Conservation (phyloP, 2,888 invertebrate species). For the Opisthograptis luteolata region DNA sequence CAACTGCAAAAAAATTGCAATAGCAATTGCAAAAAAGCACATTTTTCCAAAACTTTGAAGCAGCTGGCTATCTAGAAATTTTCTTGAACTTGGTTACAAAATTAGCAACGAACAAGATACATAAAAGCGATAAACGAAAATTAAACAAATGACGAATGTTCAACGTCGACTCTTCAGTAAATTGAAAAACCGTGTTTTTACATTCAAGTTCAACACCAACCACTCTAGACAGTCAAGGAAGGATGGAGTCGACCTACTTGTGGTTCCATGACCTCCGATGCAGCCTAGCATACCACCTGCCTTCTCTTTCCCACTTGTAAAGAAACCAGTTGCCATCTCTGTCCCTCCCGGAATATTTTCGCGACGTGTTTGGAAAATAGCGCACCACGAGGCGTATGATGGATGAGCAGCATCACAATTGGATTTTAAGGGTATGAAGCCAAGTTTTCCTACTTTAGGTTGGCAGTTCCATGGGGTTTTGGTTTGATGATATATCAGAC, state of each 20-base stretch:
- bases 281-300: conserved; percentile 66
- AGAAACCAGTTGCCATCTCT: conserved; percentile 48
- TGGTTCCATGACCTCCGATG: conserved; percentile 81
- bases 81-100: too few species aligned
- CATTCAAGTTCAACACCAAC: conserved; percentile 76
- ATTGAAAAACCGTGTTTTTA: conserved; percentile 77
- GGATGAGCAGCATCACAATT: conserved; percentile 62
- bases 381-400: conserved; percentile 54
- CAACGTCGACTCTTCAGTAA: conserved; percentile 7
- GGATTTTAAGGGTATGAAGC: conserved; percentile 53
- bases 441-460: conserved; percentile 12
- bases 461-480: neutral
- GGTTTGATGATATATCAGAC: neutral
- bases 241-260: conserved; percentile 82
- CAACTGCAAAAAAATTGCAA: too few species aligned
- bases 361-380: conserved; percentile 75
- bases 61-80: too few species aligned
- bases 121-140: neutral
- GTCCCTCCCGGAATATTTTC: conserved; percentile 81
- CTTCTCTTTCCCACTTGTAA: conserved; percentile 53
- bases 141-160: neutral
- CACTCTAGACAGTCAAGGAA: conserved; percentile 71
- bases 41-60: too few species aligned
- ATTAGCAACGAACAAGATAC: neutral
- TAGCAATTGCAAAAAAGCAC: too few species aligned